Percentiles rank a stretch among this genome's conserved stretches.
Evolutionary conservation across 2,113 vertebrate species (phyloP).

Genomic region (Dromiciops gliroides): DNA sequence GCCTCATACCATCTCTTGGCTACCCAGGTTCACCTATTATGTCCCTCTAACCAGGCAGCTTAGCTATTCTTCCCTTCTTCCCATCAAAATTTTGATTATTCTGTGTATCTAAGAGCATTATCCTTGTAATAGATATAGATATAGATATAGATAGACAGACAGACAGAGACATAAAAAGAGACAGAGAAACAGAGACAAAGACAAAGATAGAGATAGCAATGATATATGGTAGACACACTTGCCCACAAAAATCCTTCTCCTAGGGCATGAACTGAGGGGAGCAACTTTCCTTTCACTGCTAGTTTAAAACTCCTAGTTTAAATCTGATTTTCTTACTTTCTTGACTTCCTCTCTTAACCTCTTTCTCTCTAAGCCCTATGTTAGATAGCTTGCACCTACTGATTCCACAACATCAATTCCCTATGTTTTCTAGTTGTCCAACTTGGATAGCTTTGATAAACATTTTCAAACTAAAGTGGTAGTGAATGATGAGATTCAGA

Average conservation of each 20-base stretch:
- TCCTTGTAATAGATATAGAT: background rate
- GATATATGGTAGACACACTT: background rate
- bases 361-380: background rate
- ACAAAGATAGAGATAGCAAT: background rate
- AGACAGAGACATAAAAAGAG: background rate
- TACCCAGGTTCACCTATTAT: background rate
- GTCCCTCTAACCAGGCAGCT: background rate
- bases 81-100: background rate
- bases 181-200: background rate
- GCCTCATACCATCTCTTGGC: background rate
- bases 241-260: background rate
- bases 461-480: background rate
- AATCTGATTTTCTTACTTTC: background rate
- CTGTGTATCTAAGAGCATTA: background rate
- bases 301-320: background rate
- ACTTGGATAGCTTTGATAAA: background rate
- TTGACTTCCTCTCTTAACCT: background rate
- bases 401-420: background rate
- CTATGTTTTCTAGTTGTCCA: background rate
- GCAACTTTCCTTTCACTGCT: background rate
- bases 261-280: background rate
- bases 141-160: no score
- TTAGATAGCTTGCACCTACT: background rate
- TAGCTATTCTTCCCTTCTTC: background rate
- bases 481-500: background rate